Percentiles rank a stretch among this genome's conserved stretches.
phyloP scores from a whole-genome alignment of 2,113 vertebrate species.

The Dascyllus trimaculatus region DNA sequence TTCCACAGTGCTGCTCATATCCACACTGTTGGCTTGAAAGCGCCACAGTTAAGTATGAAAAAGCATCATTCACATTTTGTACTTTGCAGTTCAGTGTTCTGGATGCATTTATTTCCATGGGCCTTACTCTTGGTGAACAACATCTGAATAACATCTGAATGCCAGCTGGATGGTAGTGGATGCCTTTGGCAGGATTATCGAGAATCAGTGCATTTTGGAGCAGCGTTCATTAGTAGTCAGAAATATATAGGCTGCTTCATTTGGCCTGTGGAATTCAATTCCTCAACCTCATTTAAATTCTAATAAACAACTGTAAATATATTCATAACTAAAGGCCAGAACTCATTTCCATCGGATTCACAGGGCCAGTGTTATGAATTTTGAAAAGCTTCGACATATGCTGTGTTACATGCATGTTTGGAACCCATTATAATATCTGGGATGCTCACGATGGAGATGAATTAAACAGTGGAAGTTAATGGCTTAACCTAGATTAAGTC shows the following conservation, averaged over 20 bases:
- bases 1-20: conserved; percentile 7
- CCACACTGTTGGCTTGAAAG: conserved; percentile 21
- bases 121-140: conserved; percentile 38
- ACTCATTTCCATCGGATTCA: conserved; percentile 52
- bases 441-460: neutral
- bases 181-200: conserved; percentile 58
- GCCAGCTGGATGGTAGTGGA: conserved; percentile 63
- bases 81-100: conserved; percentile 31
- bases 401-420: conserved; percentile 33
- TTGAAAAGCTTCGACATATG: conserved; percentile 26
- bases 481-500: neutral
- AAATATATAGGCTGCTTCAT: conserved; percentile 48
- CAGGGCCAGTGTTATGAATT: conserved; percentile 27
- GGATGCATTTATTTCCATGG: conserved; percentile 40
- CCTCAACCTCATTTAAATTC: conserved; percentile 60
- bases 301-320: conserved; percentile 66
- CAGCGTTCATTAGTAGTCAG: conserved; percentile 60
- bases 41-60: conserved; percentile 35
- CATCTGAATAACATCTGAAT: conserved; percentile 68
- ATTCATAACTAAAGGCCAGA: conserved; percentile 64
- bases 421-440: neutral
- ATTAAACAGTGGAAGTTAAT: neutral
- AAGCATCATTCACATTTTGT: conserved; percentile 37
- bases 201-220: conserved; percentile 44
- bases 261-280: conserved; percentile 57